Base-by-base conservation (phyloP, 2,888 invertebrate genomes). In the Dyspetes luteomarginatus region DNA sequence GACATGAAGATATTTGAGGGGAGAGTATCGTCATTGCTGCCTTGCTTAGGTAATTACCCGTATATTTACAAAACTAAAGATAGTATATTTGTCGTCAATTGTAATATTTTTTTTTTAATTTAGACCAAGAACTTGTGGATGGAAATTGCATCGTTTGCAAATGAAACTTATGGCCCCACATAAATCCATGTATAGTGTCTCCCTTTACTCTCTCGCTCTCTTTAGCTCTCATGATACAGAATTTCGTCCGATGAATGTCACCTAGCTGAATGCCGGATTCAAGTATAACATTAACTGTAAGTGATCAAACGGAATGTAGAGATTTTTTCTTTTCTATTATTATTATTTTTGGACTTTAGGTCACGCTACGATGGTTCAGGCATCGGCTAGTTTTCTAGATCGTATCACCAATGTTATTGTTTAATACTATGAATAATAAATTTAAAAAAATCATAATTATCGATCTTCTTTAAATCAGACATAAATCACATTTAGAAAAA, bases 1-100 rank as follows among this genome's bases (percentile, higher is more conserved):
- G 68, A 72, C 50, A 45, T 68, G 48, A 84, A 71, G 30, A 64
- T 82, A 84, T 67, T 71, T 82, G 82, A 84, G 78, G 72, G 83
- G 74, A 82, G 82, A 82, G 78, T 86, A 85, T 87, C 83, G 82
- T 89, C 87, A 88, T 88, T 84, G 89, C 89, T 89, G 89, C 89
- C 89, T 89, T 89, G 86, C 85, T 80, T 86, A 89, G 85, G 85
- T 84, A 86, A 87, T 86, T 86, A 86, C 85, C 80, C 83, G 62
- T 87, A 85, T 84, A 86, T 84, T 86, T 85, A 76, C n/a, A 62
- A 41, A 43, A 68, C 36, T 58, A 24, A 69, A 85, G 81, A 77
- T 76, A 71, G 83, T 84, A 83, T 86, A 84, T 85, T 84, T 84
- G 85, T 86, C 87, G 86, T 88, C 86, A 86, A 88, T 86, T 86